A percentile compares a stretch with the other conserved stretches of the same genome.
Conservation (phyloP, 2,888 invertebrate species). For the Platycheirus rosarum region DNA sequence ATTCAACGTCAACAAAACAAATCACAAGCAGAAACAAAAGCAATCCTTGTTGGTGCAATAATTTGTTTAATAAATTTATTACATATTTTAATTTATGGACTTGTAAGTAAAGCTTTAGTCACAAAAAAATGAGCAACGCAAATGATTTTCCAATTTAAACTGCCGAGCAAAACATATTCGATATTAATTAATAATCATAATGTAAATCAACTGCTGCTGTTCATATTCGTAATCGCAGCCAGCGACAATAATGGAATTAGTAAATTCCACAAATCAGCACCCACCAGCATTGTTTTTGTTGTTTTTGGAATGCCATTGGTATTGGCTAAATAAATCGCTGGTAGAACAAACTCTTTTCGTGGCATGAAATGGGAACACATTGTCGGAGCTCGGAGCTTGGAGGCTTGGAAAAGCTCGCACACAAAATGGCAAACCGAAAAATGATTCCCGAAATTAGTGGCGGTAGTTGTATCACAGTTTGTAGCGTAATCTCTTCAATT, state of each 20-base stretch:
- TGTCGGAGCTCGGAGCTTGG: background rate
- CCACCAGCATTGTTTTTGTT: background rate
- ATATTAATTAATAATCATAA: constrained; percentile 69
- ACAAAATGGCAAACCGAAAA: constrained; percentile 48
- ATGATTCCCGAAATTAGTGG: constrained; percentile 60
- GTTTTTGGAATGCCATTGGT: background rate
- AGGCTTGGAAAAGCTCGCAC: constrained; percentile 7
- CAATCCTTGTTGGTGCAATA: constrained; percentile 25
- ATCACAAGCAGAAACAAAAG: constrained; percentile 46
- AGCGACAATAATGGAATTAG: constrained; percentile 56
- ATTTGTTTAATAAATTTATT: constrained; percentile 66
- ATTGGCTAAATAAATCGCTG: constrained; percentile 32
- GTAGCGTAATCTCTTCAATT: constrained; percentile 71
- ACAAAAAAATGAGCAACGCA: constrained; percentile 5
- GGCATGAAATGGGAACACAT: constrained; percentile 29
- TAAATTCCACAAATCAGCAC: constrained; percentile 58
- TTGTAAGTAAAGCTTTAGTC: background rate
- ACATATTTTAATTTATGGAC: constrained; percentile 62
- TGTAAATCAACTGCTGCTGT: constrained; percentile 54
- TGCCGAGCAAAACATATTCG: constrained; percentile 43
- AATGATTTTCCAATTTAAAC: constrained; percentile 53
- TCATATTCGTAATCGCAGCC: constrained; percentile 48
- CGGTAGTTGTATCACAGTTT: constrained; percentile 57
- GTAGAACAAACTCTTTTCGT: constrained; percentile 26
- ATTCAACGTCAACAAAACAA: constrained; percentile 66